Evolutionary conservation across 2,113 vertebrate species (phyloP), one percentile per base, ranked within the genome.

Genomic region (Carlito syrichta): DNA sequence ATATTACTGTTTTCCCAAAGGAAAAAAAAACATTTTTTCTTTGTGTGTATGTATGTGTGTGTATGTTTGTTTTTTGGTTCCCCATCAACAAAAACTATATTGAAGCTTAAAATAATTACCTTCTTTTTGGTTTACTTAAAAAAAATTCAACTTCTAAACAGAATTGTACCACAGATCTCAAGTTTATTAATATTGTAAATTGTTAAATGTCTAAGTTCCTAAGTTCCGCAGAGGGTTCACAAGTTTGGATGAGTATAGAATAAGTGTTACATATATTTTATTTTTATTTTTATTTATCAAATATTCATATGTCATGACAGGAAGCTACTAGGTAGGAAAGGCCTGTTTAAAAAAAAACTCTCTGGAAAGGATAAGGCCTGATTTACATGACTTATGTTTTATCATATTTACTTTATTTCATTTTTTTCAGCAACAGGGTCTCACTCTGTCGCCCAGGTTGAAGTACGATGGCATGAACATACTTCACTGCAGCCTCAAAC

Each of bases 61-160:
- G 62, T 43, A 13, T 93, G 38, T 54, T 8, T 87, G 52, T 69
- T 32, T 91, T 73, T 63, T 96, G 63, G 71, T 97, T 38, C 60
- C 94, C 79, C 45, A 82, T 89, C 56, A 97, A 97, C 45, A 96
- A 91, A 96, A 95, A 79, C 76, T 79, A 62, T 43, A 89, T 12
- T 62, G 30, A 95, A 69, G 20, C 48, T 91, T 68, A 91, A 91
- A 94, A 91, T 84, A 95, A 89, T 93, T 77, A 83, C 16, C 17
- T 95, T 71, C 52, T n/a, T 95, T 89, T 78, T 35, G 7, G 38
- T 27, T 86, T 94, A 54, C 23, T 81, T 84, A 45, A 14, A 60
- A 85, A 94, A 76, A 78, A n/a, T 13, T 12, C 19, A 86, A 52
- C 74, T 93, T 91, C 38, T 78, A 76, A 92, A 88, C 27, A 94